These are phyloP conservation scores for Drosophila simulans DNA, from an alignment of 1,140 invertebrate species.

Conservation along the genomic window DNA sequence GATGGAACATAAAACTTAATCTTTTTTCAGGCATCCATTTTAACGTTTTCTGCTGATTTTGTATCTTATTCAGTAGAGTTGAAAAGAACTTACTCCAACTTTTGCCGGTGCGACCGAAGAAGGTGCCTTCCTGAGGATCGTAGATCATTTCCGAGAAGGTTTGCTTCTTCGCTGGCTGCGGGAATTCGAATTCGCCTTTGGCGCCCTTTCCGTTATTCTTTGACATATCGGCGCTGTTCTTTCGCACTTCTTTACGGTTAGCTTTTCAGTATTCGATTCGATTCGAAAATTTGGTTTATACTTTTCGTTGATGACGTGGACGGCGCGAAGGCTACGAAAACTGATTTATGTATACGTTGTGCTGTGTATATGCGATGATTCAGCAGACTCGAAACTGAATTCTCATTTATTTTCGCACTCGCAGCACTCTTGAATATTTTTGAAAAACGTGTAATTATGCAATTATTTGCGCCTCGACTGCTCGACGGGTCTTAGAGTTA, in stretches of 20 bases:
- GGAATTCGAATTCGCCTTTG: constrained; percentile 85
- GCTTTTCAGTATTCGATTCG: constrained; percentile 5
- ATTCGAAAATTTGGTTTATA: constrained; percentile 44
- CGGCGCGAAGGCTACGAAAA: constrained; percentile 50
- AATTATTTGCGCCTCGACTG: constrained; percentile 26
- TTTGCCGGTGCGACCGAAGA: constrained; percentile 89
- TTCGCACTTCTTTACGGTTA: constrained; percentile 31
- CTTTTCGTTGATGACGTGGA: constrained; percentile 60
- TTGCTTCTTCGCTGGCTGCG: constrained; percentile 85
- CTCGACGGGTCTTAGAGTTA: neutral
- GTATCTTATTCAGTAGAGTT: too few species aligned
- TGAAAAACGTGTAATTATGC: constrained; percentile 53
- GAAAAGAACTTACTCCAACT: constrained; percentile 89
- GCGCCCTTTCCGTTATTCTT: constrained; percentile 73
- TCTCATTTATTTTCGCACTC: constrained; percentile 41
- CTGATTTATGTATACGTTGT: constrained; percentile 39
- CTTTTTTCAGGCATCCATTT: too few species aligned
- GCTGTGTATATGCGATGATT: constrained; percentile 36
- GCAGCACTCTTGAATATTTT: constrained; percentile 30
- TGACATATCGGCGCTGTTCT: constrained; percentile 66
- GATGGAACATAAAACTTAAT: neutral
- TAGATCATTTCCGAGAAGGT: constrained; percentile 88
- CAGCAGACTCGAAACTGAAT: constrained; percentile 36
- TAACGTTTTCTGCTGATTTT: too few species aligned
- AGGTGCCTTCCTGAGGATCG: constrained; percentile 87